Evolutionary conservation across 2,113 vertebrate genomes (phyloP).

Genomic region (Triplophysa siluroides): DNA sequence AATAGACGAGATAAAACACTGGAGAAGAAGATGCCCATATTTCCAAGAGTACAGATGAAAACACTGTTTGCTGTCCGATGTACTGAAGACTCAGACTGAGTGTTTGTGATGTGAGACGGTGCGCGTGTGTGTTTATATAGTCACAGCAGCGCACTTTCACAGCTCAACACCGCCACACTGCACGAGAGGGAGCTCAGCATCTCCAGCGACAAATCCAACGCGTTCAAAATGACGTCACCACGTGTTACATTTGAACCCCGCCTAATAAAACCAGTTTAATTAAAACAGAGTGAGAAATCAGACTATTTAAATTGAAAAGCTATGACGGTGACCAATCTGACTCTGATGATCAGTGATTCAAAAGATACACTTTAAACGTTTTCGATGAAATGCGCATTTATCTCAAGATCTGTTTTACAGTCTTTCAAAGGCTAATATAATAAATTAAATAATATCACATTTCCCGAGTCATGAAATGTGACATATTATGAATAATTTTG

Average conservation of each 20-base stretch:
- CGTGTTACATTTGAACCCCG: not conserved
- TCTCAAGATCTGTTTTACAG: too few relatives aligned
- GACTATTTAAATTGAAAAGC: too few relatives aligned
- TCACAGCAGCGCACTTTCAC: not conserved
- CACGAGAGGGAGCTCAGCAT: not conserved
- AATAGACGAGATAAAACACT: constrained; percentile 77
- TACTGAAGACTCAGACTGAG: not conserved
- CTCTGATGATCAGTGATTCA: too few relatives aligned
- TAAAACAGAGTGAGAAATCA: too few relatives aligned
- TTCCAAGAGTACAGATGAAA: not conserved
- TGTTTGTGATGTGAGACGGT: not conserved
- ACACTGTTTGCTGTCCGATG: not conserved
- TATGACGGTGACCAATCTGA: too few relatives aligned
- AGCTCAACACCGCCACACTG: not conserved
- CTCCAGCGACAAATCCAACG: constrained; percentile 21
- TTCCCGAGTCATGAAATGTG: too few relatives aligned
- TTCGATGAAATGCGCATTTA: too few relatives aligned
- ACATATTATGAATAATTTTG: too few relatives aligned
- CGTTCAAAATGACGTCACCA: constrained; percentile 35
- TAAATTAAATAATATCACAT: too few relatives aligned
- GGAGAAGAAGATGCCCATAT: constrained; percentile 83
- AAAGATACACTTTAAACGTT: too few relatives aligned
- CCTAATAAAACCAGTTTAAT: too few relatives aligned
- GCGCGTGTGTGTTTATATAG: constrained; percentile 8
- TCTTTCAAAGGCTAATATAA: too few relatives aligned